Base-by-base conservation (phyloP, 1,140 invertebrate genomes). In the Aphaenogaster rudis region DNA sequence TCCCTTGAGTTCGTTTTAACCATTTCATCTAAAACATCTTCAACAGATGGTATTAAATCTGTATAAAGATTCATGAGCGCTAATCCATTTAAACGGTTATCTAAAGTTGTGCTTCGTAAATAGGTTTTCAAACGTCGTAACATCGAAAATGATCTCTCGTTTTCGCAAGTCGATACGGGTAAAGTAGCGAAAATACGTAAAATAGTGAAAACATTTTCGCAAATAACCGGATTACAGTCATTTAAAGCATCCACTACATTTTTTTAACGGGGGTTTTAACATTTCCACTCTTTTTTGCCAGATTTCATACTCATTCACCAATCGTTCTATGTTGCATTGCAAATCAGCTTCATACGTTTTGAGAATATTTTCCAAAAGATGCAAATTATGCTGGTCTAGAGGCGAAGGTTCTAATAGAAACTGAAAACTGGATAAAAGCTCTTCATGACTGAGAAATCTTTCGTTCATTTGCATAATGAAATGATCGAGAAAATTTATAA, bases 321-420 rank as follows among this genome's bases (percentile, higher is more conserved):
- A 48, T 69, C 1, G 4, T 69, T 69, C n/a, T 69, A 69, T 69
- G 42, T 69, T 69, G n/a, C 39, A 48, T 69, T 69, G n/a, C n/a
- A 69, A 69, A 69, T 69, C 21, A 48, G 11, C 4, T 69, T 69
- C 42, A 69, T 69, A 69, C 11, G n/a, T 69, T 72, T 72, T 5
- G 52, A 36, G 15, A 52, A 72, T 72, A 52, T 72, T 72, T 72
- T 72, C 1, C 8, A 72, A 72, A 72, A 72, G 48, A 72, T 52
- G 48, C 48, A 72, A 72, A 52, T 72, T 72, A 72, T 72, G 48
- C 48, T 48, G 21, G 21, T 21, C 21, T 21, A 21, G 21, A 21
- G 59, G 28, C 21, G 13, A 50, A 71, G 21, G 21, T 71, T 21
- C 21, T 21, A 67, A 67, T 67, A 67, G 39, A 45, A 67, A 67